phyloP scores from a whole-genome alignment of 2,113 vertebrate genomes.

The Xenopus laevis region DNA sequence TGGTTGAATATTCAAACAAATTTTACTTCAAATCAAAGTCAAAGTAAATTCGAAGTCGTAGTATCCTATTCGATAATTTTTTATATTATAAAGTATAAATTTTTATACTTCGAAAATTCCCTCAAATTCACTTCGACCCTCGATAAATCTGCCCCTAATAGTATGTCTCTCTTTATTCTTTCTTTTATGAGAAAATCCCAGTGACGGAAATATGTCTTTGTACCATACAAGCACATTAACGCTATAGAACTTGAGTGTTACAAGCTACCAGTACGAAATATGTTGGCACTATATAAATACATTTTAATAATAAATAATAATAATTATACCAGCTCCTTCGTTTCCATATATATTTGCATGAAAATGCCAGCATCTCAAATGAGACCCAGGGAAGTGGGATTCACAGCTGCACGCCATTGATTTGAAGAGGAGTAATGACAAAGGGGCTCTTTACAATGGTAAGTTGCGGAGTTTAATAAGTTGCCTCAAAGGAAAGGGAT shows the following conservation, averaged over 20 bases:
- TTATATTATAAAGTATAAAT: too few species aligned
- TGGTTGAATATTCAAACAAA: too few species aligned
- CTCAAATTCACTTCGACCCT: too few species aligned
- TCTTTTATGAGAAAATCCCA: neutral
- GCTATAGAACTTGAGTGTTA: constrained; percentile 17
- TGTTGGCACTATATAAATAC: too few species aligned
- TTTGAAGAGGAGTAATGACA: constrained; percentile 16
- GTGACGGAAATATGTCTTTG: neutral
- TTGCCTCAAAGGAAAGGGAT: neutral
- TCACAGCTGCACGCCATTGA: constrained; percentile 26
- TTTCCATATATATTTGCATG: constrained; percentile 26
- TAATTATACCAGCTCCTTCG: neutral
- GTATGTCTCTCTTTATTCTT: too few species aligned
- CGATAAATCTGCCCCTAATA: too few species aligned
- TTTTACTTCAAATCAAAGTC: too few species aligned
- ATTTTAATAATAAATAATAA: too few species aligned
- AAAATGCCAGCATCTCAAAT: constrained; percentile 32
- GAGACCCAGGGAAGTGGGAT: constrained; percentile 16
- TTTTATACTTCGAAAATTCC: too few species aligned
- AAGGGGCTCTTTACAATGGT: constrained; percentile 6
- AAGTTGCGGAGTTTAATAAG: neutral
- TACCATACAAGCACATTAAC: constrained; percentile 5
- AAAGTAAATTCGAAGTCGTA: too few species aligned
- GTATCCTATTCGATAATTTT: too few species aligned
- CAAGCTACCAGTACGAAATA: neutral